Conservation (phyloP, 2,113 vertebrate species). For the Machaerirhynchus nigripectus region DNA sequence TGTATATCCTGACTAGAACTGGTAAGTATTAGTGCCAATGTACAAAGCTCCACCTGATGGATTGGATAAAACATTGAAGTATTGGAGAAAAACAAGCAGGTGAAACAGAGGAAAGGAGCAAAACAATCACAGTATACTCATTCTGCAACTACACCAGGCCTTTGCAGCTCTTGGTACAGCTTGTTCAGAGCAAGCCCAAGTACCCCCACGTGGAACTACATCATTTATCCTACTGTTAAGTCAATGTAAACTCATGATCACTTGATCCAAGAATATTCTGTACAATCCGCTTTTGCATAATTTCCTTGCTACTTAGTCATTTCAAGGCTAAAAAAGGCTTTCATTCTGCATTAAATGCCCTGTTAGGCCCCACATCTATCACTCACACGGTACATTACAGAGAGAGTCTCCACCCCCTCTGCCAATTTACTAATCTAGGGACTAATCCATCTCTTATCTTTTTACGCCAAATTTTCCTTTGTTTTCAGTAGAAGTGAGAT, state of each 20-base stretch:
- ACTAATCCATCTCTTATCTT: not conserved
- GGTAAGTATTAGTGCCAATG: not conserved
- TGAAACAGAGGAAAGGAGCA: not conserved
- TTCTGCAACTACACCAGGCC: not conserved
- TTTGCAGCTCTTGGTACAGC: not conserved
- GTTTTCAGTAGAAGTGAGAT: not conserved
- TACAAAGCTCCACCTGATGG: not conserved
- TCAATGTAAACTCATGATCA: slow-evolving; percentile 38
- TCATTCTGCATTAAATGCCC: not conserved
- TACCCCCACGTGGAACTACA: not conserved
- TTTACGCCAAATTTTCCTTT: not conserved
- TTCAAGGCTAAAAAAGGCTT: slow-evolving; percentile 23
- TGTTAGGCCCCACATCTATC: not conserved
- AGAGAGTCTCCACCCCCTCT: not conserved
- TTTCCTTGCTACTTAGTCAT: slow-evolving; percentile 3
- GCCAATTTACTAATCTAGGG: not conserved
- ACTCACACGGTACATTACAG: not conserved
- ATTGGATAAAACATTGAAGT: not conserved
- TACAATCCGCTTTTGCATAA: slow-evolving; percentile 19
- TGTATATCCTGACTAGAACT: not conserved
- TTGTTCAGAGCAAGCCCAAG: not conserved
- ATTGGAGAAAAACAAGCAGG: not conserved
- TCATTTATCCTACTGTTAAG: not conserved
- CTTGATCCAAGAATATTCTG: slow-evolving; percentile 42
- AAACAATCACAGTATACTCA: accelerated